Evolutionary conservation across 2,113 vertebrate genomes (phyloP).

Genomic region (Calidris pugnax): DNA sequence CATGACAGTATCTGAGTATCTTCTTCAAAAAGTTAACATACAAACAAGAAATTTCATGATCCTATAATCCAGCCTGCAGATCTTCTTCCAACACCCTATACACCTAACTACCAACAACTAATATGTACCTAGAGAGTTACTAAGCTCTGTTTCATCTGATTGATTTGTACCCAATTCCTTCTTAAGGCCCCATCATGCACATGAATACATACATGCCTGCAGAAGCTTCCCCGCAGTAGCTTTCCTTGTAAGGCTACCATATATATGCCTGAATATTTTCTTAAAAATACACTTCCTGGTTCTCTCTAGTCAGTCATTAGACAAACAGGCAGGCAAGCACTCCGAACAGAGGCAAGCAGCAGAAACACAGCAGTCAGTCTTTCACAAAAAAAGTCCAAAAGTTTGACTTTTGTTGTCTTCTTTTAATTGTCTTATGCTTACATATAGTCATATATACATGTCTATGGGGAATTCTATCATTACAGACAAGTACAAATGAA

Average conservation of each 20-base stretch:
- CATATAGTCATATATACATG: fast-evolving
- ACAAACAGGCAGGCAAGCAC: background rate
- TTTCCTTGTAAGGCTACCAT: background rate
- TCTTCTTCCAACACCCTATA: background rate
- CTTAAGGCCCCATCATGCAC: background rate
- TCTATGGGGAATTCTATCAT: background rate
- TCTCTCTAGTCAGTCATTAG: background rate
- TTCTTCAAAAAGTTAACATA: background rate
- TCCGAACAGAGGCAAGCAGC: fast-evolving
- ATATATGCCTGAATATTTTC: background rate
- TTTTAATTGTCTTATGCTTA: background rate
- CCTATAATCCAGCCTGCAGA: background rate
- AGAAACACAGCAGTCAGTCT: background rate
- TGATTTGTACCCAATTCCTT: background rate
- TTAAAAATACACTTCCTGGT: background rate
- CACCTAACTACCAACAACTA: background rate
- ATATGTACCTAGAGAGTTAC: background rate
- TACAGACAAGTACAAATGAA: background rate
- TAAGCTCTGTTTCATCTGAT: background rate
- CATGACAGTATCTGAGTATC: background rate
- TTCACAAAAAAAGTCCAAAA: background rate
- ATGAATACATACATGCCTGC: background rate
- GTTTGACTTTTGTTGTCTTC: background rate
- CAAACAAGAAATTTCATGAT: background rate
- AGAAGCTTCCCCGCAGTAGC: background rate